These are phyloP conservation scores for Hirtodrosophila histrioides DNA, from an alignment of 2,888 invertebrate species.

Conservation along the genomic window DNA sequence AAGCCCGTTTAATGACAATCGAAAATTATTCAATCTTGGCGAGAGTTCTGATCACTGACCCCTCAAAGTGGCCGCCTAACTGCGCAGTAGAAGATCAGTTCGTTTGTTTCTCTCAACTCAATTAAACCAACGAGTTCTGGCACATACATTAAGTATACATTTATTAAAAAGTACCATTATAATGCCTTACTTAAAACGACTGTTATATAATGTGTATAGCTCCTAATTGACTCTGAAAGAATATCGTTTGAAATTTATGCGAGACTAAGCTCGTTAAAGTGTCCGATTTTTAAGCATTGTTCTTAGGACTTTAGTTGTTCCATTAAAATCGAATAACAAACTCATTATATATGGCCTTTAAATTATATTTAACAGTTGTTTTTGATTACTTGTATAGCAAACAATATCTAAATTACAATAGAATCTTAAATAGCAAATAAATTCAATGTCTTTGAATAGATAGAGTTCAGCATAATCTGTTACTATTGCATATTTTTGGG, in stretches of 20 bases:
- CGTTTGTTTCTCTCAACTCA: neutral
- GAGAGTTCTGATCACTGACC: constrained; percentile 45
- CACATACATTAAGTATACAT: constrained; percentile 2
- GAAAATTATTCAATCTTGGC: constrained; percentile 32
- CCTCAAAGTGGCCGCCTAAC: constrained; percentile 16
- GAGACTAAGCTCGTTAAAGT: neutral
- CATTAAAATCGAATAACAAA: too few relatives aligned
- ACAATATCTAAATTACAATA: too few relatives aligned
- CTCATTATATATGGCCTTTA: too few relatives aligned
- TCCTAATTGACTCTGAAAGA: too few relatives aligned
- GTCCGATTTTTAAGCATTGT: neutral
- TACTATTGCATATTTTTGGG: constrained; percentile 18
- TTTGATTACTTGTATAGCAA: too few relatives aligned
- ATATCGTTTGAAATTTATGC: too few relatives aligned
- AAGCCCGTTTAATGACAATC: constrained; percentile 18
- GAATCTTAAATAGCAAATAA: too few relatives aligned
- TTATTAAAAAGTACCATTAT: neutral
- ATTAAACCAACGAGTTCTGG: constrained; percentile 16
- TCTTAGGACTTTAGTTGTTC: too few relatives aligned
- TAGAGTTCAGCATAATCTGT: neutral
- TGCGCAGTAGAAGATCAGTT: constrained; percentile 38
- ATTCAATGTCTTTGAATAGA: too few relatives aligned
- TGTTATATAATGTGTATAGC: too few relatives aligned
- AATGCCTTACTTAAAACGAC: neutral
- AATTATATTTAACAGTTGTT: too few relatives aligned